phyloP scores from a whole-genome alignment of 2,113 vertebrate genomes.

The Hipposideros armiger region DNA sequence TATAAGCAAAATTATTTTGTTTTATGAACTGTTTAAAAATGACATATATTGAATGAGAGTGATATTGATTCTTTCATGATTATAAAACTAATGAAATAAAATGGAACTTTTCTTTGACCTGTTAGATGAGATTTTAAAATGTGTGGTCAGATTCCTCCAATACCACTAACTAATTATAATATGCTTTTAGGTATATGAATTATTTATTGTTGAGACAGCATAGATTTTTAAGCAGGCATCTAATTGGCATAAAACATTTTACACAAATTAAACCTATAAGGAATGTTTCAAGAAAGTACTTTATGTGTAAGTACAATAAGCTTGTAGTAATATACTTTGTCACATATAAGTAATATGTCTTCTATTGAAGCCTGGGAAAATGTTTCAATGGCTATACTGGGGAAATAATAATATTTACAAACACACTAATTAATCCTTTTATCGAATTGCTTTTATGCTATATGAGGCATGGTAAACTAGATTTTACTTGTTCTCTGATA shows the following conservation, averaged over 20 bases:
- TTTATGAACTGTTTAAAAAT: neutral
- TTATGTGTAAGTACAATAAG: neutral
- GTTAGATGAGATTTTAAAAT: slow-evolving; percentile 3
- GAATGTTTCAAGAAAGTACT: neutral
- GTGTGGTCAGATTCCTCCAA: neutral
- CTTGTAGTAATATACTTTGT: neutral
- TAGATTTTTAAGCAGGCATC: neutral
- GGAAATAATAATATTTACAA: neutral
- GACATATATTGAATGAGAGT: neutral
- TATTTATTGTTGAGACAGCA: neutral
- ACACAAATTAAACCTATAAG: neutral
- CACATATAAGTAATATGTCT: neutral
- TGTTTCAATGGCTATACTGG: neutral
- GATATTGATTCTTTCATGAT: neutral
- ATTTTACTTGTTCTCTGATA: neutral
- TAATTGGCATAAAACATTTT: slow-evolving; percentile 33
- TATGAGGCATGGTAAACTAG: neutral
- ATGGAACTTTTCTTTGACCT: neutral
- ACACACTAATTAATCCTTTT: neutral
- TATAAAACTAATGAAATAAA: neutral
- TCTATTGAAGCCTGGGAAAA: neutral
- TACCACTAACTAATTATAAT: neutral
- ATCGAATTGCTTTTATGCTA: neutral
- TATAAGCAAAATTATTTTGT: neutral
- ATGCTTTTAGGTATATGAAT: neutral